Evolutionary conservation across 2,888 invertebrate species (phyloP).

Genomic region (Parascotia fuliginaria): DNA sequence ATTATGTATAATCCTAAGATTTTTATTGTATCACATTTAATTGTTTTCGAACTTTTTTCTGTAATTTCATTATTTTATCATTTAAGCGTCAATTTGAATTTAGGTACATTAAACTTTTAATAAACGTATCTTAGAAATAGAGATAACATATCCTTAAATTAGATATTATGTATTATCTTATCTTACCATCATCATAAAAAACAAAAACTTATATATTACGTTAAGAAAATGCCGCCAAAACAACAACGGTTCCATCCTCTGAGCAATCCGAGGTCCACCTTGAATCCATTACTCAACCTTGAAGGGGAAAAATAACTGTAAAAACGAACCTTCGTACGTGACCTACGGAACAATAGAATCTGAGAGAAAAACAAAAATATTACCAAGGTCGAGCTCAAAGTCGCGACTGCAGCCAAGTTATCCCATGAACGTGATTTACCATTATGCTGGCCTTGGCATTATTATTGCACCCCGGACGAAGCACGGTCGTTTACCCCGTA

Average conservation of each 20-base stretch:
- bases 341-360: conserved; percentile 5
- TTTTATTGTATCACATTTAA: no score
- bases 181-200: not conserved
- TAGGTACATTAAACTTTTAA: no score
- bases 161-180: no score
- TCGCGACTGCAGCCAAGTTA: conserved; percentile 3
- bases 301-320: conserved; percentile 14
- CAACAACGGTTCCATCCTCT: conserved; percentile 1
- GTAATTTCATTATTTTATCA: no score
- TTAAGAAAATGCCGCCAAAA: not conserved
- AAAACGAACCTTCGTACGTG: conserved; percentile 15
- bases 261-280: conserved; percentile 10
- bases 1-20: no score
- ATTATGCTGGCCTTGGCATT: conserved; percentile 54
- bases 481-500: conserved; percentile 55
- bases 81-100: no score
- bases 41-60: no score
- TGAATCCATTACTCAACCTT: conserved; percentile 13
- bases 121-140: no score
- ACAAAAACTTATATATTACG: not conserved
- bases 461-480: conserved; percentile 46
- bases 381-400: conserved; percentile 6
- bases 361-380: conserved; percentile 13
- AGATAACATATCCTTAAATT: no score
- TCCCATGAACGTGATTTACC: conserved; percentile 14